phyloP scores from a whole-genome alignment of 2,888 invertebrate genomes.

The Tigriopus californicus region DNA sequence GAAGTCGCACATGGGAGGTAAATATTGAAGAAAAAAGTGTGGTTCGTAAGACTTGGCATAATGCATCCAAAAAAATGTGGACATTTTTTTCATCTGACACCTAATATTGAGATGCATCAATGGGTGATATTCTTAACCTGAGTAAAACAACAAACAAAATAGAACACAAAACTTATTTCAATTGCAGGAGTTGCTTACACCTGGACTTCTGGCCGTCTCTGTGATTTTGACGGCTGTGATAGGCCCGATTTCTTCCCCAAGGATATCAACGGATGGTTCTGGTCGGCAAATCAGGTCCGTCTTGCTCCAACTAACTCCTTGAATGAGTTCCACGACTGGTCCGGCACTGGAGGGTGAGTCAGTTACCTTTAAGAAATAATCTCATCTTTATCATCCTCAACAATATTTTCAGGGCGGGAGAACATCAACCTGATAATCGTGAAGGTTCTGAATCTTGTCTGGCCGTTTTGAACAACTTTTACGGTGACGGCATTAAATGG shows the following conservation, averaged over 20 bases:
- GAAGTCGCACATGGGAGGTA: slow-evolving; percentile 12
- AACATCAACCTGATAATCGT: slow-evolving; percentile 69
- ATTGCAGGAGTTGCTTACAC: slow-evolving; percentile 37
- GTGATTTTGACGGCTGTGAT: slow-evolving; percentile 79
- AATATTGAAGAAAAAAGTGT: too few species aligned
- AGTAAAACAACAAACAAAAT: too few species aligned
- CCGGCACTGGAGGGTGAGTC: slow-evolving; percentile 69
- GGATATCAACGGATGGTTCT: slow-evolving; percentile 71
- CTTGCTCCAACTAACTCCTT: slow-evolving; percentile 32
- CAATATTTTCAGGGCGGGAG: slow-evolving; percentile 27
- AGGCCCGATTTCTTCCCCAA: slow-evolving; percentile 64
- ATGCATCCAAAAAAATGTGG: too few species aligned
- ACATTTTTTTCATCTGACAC: too few species aligned
- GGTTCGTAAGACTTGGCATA: too few species aligned
- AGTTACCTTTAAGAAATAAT: background rate
- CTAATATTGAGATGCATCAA: too few species aligned
- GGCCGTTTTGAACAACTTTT: slow-evolving; percentile 74
- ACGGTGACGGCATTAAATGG: slow-evolving; percentile 69
- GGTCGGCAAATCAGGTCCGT: slow-evolving; percentile 39
- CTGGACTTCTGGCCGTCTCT: slow-evolving; percentile 80
- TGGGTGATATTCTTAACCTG: too few species aligned
- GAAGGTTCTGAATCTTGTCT: slow-evolving; percentile 56
- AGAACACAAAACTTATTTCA: too few species aligned
- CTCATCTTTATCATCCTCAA: background rate
- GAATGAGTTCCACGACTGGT: slow-evolving; percentile 68